These are phyloP conservation scores for Hydra vulgaris DNA, from an alignment of 30 jellyfish, hydroid and myxozoan species.

Conservation along the genomic window DNA sequence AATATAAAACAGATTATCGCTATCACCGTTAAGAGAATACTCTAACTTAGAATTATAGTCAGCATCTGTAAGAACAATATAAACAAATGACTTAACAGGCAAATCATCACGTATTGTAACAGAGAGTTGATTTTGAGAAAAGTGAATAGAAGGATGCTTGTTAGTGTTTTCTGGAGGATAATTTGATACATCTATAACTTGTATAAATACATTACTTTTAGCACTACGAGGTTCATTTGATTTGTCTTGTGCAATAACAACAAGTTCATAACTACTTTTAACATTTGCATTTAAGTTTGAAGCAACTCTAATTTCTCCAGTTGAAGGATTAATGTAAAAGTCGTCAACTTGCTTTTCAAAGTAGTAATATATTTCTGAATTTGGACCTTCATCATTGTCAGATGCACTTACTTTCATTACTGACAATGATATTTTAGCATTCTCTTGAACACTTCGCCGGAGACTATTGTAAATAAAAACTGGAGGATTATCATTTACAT, in stretches of 20 bases:
- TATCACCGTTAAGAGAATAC: slow-evolving; percentile 38
- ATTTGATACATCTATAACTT: slow-evolving; percentile 57
- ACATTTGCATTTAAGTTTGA: slow-evolving; percentile 38
- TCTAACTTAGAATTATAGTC: slow-evolving; percentile 46
- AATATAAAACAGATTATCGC: slow-evolving; percentile 39
- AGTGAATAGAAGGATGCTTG: slow-evolving; percentile 35
- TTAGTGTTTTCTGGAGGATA: slow-evolving; percentile 49
- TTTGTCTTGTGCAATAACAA: slow-evolving; percentile 68
- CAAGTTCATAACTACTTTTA: slow-evolving; percentile 33
- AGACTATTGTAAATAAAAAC: slow-evolving; percentile 59
- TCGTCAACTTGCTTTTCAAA: slow-evolving; percentile 50
- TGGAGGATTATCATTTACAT: slow-evolving; percentile 76
- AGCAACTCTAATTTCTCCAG: slow-evolving; percentile 76
- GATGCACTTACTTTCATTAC: slow-evolving; percentile 73
- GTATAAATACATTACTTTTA: slow-evolving; percentile 39
- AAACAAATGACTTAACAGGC: slow-evolving; percentile 61
- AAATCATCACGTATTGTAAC: slow-evolving; percentile 74
- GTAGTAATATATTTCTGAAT: slow-evolving; percentile 68
- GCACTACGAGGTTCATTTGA: slow-evolving; percentile 49
- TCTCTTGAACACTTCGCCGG: slow-evolving; percentile 71
- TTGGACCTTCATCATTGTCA: slow-evolving; percentile 84
- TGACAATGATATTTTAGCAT: slow-evolving; percentile 59
- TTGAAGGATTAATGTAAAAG: slow-evolving; percentile 71
- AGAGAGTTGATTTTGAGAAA: slow-evolving; percentile 26
- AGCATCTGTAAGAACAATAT: slow-evolving; percentile 51